These are phyloP conservation scores for Otolemur crassicaudatus DNA, from an alignment of 2,797 vertebrate genomes.

Conservation along the genomic window DNA sequence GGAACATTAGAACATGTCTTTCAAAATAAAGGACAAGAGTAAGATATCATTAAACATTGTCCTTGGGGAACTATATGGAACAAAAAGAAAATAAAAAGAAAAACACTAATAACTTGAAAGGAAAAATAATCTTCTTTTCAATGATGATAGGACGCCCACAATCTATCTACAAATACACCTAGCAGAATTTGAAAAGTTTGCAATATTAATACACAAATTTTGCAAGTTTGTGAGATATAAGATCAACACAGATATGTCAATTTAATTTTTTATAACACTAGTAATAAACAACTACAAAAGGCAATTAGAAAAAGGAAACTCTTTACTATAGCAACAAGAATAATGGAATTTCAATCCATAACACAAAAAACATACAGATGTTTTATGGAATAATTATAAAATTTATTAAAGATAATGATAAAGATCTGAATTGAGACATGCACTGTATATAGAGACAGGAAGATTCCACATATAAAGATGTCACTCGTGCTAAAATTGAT, in stretches of 20 bases:
- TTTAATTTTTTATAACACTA: conserved; percentile 8
- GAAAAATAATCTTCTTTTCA: background rate
- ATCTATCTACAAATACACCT: background rate
- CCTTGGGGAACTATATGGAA: background rate
- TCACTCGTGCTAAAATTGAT: background rate
- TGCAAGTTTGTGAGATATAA: background rate
- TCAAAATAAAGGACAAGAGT: background rate
- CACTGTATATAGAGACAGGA: background rate
- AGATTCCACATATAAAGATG: background rate
- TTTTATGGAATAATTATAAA: background rate
- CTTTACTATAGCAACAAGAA: background rate
- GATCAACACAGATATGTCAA: background rate
- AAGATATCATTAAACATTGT: background rate
- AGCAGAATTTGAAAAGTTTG: background rate
- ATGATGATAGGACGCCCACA: background rate
- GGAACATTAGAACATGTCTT: background rate
- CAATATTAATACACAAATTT: background rate
- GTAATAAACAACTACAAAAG: background rate
- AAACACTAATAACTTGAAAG: background rate
- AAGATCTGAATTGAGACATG: background rate
- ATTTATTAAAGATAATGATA: background rate
- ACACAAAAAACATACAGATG: background rate
- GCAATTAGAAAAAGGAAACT: background rate
- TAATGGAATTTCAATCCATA: background rate
- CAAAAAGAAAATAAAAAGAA: background rate